Base-by-base conservation (phyloP, 2,113 vertebrate genomes). In the Boleophthalmus pectinirostris region DNA sequence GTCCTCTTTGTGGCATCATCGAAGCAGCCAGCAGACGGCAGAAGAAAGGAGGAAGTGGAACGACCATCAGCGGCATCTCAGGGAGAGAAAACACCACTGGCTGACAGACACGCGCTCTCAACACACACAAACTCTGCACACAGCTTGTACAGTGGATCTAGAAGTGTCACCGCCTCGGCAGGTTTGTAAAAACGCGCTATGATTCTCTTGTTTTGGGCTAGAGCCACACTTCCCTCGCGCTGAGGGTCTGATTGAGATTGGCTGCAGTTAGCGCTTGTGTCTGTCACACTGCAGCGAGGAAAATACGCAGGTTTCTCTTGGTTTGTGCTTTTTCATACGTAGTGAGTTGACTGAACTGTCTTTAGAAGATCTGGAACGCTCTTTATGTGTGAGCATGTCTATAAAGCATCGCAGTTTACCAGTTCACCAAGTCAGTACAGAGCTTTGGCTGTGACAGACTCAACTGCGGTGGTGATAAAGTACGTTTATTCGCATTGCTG, bases 11-110 rank as follows among this genome's bases (percentile, higher is more conserved):
- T 70, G 86, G 69, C 77, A 82, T 76, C 84, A 54, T 45, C 33
- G 33, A 69, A 74, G 43, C 87, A 83, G 90, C 89, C 87, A 87
- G 84, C 84, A 89, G 83, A 89, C 89, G 88, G 90, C 90, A 89
- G 90, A 82, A 88, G 92, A 80, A 85, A 92, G 70, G 88, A 93
- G 92, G 93, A 94, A 94, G 93, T 93, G 89, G 84, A 90, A 7
- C 56, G 10, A 90, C 89, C 92, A 92, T 90, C 92, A 90, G 91
- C 92, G 73, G 73, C 86, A 72, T 89, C 82, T 84, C 81, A 25
- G 64, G 65, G 80, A 57, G 77, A 69, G 68, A 67, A 80, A 66
- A 80, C 78, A 71, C 71, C 74, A 60, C 67, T 35, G 82, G 79
- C 73, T 77, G 83, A 85, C 81, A 83, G 78, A 70, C 73, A 67